Base-by-base conservation (phyloP, 2,888 invertebrate genomes). In the Limnephilus auricula region DNA sequence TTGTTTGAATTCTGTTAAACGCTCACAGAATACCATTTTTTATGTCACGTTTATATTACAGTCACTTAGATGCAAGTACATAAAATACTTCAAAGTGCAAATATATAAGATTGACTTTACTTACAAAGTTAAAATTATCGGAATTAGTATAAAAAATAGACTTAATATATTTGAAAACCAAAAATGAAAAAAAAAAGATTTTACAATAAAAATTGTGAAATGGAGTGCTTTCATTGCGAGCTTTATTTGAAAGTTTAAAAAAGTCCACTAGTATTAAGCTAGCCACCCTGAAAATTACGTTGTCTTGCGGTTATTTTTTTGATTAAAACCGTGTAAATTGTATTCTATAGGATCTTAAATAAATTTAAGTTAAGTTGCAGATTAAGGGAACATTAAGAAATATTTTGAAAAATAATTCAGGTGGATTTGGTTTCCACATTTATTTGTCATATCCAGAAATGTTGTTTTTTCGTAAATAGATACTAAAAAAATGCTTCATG, bases 201-300 rank as follows among this genome's bases (percentile, higher is more conserved):
- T 45, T 45, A 45, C 2, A 15, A 45, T 45, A 15, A 25, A n/a
- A 65, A 25, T 25, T 65, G 6, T 25, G 5, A 2, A 9, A n/a
- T 34, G 34, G 25, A 34, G 15, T 82, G 34, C 25, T 32, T 82
- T 82, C 37, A 18, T 18, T 82, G 82, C 15, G 32, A 25, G 5
- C 2, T 82, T 82, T 82, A 82, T 32, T 82, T 34, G 18, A 82
- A 65, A 65, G 25, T 25, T 25, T 82, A 5, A 31, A 9, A 34
- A 82, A 34, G 82, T 82, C 82, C 82, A 82, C 82, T 82, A 32
- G 82, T 32, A 82, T 31, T 65, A 31, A 34, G 0, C 82, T 25
- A 34, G 82, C 82, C 37, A 37, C 32, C 34, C 82, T 82, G 34
- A 34, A 82, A 65, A 86, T 86, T 65, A 86, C 86, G 65, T 86